Conservation (phyloP, 2,888 invertebrate species). For the Apomyelois bistriatella region DNA sequence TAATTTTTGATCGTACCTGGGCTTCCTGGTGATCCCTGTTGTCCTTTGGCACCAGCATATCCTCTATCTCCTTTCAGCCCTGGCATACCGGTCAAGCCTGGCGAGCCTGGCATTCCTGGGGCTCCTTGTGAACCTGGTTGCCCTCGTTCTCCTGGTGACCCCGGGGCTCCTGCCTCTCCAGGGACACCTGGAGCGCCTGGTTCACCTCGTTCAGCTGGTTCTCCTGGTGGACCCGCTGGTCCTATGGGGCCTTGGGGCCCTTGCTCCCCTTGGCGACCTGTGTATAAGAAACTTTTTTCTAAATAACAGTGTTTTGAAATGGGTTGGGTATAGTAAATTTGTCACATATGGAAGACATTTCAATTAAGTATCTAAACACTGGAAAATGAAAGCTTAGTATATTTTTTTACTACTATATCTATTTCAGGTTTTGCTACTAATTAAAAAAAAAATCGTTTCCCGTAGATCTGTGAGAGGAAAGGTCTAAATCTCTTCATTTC, state of each 20-base stretch:
- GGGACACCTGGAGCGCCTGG: conserved; percentile 85
- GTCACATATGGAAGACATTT: no score
- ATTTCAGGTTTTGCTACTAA: no score
- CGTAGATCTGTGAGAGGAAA: no score
- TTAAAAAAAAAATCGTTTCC: no score
- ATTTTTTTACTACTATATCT: no score
- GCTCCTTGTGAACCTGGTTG: conserved; percentile 84
- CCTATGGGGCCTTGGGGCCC: conserved; percentile 88
- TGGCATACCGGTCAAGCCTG: conserved; percentile 84
- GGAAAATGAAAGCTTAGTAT: no score
- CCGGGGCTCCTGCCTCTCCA: conserved; percentile 86
- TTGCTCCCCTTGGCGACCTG: conserved; percentile 86
- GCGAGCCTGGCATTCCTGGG: conserved; percentile 84
- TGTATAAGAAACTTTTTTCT: no score
- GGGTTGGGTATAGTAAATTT: no score
- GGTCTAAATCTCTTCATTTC: no score
- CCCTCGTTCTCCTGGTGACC: conserved; percentile 87
- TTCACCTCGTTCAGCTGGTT: conserved; percentile 89
- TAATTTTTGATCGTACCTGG: conserved; percentile 52
- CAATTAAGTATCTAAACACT: no score
- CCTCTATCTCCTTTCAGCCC: conserved; percentile 88
- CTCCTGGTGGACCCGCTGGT: conserved; percentile 87
- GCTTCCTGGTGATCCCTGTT: conserved; percentile 84
- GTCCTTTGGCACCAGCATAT: conserved; percentile 84
- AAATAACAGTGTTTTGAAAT: neutral